Percentiles rank a stretch among this genome's conserved stretches.
Evolutionary conservation across 2,113 vertebrate genomes (phyloP).

Genomic region (Phyllostomus hastatus): DNA sequence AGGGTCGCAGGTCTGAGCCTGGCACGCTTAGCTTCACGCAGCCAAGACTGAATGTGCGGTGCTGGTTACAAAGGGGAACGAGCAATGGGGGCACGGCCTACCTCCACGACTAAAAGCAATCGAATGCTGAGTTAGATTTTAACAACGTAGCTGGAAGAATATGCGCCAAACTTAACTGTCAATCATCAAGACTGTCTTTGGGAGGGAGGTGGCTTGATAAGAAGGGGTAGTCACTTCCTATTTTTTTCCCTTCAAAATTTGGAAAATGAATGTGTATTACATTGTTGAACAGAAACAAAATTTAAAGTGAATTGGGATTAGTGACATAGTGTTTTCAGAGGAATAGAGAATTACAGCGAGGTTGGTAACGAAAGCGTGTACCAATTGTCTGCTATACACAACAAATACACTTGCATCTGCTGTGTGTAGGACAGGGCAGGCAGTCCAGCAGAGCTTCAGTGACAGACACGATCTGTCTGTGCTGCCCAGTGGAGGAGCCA

Average conservation of each 20-base stretch:
- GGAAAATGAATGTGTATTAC: neutral
- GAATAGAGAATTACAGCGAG: neutral
- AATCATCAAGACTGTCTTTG: neutral
- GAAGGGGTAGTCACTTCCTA: neutral
- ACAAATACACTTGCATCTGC: neutral
- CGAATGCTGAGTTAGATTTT: neutral
- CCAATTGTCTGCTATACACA: neutral
- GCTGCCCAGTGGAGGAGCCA: neutral
- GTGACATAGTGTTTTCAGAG: neutral
- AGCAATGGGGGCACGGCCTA: neutral
- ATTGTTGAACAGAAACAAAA: neutral
- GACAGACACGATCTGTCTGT: neutral
- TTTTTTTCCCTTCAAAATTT: neutral
- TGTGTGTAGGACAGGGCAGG: neutral
- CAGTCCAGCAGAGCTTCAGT: neutral
- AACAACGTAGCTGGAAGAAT: neutral
- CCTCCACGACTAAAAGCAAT: neutral
- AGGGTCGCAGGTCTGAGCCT: neutral
- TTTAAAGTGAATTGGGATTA: neutral
- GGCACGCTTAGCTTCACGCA: neutral
- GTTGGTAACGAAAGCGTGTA: neutral
- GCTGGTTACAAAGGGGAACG: neutral
- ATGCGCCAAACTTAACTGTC: neutral
- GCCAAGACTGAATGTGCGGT: neutral
- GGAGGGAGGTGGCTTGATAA: neutral